Percentiles rank a stretch among this genome's conserved stretches.
Evolutionary conservation across 2,113 vertebrate genomes (phyloP).

Genomic region (Pithys albifrons): DNA sequence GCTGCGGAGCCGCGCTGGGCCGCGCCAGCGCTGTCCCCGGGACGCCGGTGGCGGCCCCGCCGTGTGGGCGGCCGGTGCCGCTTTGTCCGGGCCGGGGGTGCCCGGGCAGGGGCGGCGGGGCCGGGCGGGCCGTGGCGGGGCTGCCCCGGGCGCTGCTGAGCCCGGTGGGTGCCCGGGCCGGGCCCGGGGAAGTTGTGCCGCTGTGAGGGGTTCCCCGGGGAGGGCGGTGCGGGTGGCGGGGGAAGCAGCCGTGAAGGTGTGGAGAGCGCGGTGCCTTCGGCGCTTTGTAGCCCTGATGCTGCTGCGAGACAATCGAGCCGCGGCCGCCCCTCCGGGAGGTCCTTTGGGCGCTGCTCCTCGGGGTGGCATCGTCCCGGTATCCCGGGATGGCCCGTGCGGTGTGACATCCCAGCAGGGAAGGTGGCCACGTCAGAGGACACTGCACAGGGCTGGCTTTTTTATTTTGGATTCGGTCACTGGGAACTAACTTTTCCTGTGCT

Average conservation of each 20-base stretch:
- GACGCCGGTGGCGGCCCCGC: too few species aligned
- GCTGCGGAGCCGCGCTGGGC: too few species aligned
- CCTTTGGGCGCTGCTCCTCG: not conserved
- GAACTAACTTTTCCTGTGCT: not conserved
- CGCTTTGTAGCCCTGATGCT: not conserved
- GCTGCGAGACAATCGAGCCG: rapidly evolving
- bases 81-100: too few species aligned
- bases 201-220: not conserved
- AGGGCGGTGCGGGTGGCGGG: not conserved
- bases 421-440: rapidly evolving
- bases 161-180: not conserved
- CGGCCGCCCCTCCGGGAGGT: not conserved
- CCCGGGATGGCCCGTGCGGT: rapidly evolving
- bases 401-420: rapidly evolving
- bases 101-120: too few species aligned
- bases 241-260: rapidly evolving
- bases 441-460: not conserved
- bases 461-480: rapidly evolving
- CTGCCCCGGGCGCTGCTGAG: not conserved
- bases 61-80: too few species aligned
- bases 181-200: not conserved
- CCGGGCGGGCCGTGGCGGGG: not conserved
- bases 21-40: too few species aligned
- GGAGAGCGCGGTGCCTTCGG: rapidly evolving
- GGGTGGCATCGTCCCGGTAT: rapidly evolving